A percentile compares a stretch with the other conserved stretches of the same genome.
Evolutionary conservation across 2,888 invertebrate species (phyloP).

Genomic region (Orchestes rusci): DNA sequence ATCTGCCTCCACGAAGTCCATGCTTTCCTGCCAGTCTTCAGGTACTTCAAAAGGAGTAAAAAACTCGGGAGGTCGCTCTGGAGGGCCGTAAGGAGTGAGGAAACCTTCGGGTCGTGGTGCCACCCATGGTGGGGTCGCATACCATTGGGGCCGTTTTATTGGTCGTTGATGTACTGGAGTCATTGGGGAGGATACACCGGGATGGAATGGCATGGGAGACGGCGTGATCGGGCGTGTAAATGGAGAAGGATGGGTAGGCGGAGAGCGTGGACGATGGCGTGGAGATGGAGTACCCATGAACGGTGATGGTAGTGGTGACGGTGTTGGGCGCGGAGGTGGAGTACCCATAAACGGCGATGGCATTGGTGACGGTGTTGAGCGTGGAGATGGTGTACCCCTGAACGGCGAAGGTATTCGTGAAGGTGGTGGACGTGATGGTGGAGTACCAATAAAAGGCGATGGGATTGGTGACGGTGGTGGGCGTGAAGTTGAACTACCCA

Average conservation of each 20-base stretch:
- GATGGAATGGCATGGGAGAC: conserved; percentile 1
- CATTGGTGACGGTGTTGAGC: neutral
- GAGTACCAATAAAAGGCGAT: too few species aligned
- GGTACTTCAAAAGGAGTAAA: too few species aligned
- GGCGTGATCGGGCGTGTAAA: neutral
- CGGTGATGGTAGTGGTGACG: neutral
- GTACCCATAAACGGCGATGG: too few species aligned
- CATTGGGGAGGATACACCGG: conserved; percentile 7
- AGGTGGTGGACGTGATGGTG: too few species aligned
- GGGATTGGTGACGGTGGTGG: too few species aligned
- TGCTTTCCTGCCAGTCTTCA: too few species aligned
- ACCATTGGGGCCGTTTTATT: neutral
- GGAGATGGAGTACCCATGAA: neutral
- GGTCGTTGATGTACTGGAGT: conserved; percentile 5
- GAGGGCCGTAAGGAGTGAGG: neutral
- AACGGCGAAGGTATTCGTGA: too few species aligned
- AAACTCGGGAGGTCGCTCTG: neutral
- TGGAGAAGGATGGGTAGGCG: neutral
- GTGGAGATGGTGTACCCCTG: too few species aligned
- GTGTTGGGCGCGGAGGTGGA: neutral
- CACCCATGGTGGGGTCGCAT: neutral
- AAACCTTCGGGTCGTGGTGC: neutral
- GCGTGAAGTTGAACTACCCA: too few species aligned
- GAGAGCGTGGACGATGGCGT: neutral
- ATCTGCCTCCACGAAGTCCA: too few species aligned